Evolutionary conservation across 2,888 invertebrate genomes (phyloP), one percentile per base, ranked within the genome.

Genomic region (Perithous albicinctus): DNA sequence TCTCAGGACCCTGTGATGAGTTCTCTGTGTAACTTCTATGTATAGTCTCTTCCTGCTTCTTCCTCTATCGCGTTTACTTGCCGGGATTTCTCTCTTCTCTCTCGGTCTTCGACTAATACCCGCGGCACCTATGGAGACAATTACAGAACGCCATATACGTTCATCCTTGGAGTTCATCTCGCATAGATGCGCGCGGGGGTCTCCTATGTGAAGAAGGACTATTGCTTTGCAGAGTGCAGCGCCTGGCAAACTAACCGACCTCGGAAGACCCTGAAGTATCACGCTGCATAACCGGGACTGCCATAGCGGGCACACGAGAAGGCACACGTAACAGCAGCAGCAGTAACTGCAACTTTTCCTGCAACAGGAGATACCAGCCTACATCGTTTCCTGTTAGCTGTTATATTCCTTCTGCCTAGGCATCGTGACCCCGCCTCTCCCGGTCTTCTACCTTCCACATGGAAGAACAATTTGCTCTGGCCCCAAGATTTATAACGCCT

Each of bases 351-450:
- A 83, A 82, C 83, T 63, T 61, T 63, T 77, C 67, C 56, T 46
- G 67, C 79, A 74, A 69, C 69, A 70, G 64, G 43, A 82, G 56
- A 82, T 78, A 78, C 78, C 82, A 80, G 74, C 85, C 84, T 89
- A 90, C 89, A 89, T 90, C 90, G 89, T 90, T 90, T 90, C 91
- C 91, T 90, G 90, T 90, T 90, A 89, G 87, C 86, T 89, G 88
- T 87, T 88, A 86, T 88, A 85, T 86, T 87, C 85, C 64, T 61
- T 85, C 66, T 66, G 56, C 51, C 48, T 51, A 56, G 46, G 46
- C 74, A 46, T 84, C 66, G 56, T 77, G 74, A 38, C 63, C 63
- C 63, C 59, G 76, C 75, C 82, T 82, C 84, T 82, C 78, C 84
- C 88, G 86, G 88, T 86, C 85, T 87, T 89, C 87, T 87, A 89